Conservation (phyloP, 2,113 vertebrate species). For the Elgaria multicarinata region DNA sequence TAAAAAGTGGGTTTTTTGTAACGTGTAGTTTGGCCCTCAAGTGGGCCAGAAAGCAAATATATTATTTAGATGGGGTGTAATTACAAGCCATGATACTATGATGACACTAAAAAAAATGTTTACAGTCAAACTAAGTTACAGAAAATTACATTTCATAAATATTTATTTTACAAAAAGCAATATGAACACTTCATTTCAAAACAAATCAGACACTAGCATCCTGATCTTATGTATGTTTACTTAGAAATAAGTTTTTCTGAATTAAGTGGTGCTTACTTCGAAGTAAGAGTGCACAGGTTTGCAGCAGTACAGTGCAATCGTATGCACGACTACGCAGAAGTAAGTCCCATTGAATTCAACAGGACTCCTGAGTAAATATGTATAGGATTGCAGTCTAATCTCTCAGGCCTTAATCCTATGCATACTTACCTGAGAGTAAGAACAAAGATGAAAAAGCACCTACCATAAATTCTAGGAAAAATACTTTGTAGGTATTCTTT, state of each 20-base stretch:
- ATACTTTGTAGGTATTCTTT: background rate
- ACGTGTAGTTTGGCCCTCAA: background rate
- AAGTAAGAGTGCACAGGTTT: background rate
- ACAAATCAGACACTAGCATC: too few relatives aligned
- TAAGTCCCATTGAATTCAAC: background rate
- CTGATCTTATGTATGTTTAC: background rate
- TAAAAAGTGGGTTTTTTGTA: background rate
- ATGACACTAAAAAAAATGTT: background rate
- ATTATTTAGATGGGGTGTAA: background rate
- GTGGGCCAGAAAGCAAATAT: background rate
- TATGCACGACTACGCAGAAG: background rate
- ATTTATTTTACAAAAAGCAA: background rate
- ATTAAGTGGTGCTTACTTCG: background rate
- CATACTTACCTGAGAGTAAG: background rate
- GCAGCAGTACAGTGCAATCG: background rate
- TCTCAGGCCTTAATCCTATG: background rate
- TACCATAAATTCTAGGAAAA: background rate
- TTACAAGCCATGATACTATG: background rate
- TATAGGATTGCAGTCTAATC: background rate
- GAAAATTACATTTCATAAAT: background rate
- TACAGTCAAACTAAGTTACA: background rate
- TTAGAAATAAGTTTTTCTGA: background rate
- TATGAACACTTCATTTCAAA: background rate
- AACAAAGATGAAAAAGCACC: background rate
- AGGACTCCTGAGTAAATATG: background rate